A percentile compares a stretch with the other conserved stretches of the same genome.
These are phyloP conservation scores for Limenitis camilla DNA, from an alignment of 2,888 invertebrate species.

Conservation along the genomic window DNA sequence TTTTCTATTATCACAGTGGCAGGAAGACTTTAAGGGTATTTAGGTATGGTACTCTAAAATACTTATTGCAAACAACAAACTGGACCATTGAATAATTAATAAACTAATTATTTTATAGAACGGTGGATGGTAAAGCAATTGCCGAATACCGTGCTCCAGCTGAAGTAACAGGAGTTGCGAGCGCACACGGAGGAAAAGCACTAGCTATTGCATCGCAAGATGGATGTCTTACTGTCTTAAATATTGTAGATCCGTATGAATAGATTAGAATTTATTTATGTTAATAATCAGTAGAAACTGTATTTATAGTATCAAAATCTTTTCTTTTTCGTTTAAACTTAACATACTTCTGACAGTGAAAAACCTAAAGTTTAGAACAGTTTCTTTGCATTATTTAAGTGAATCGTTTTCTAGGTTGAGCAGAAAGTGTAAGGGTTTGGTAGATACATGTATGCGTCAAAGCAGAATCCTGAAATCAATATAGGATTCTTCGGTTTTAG, in stretches of 20 bases:
- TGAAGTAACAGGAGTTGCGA: constrained; percentile 90
- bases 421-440: no score
- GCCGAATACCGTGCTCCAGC: constrained; percentile 95
- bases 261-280: not conserved
- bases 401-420: no score
- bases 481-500: no score
- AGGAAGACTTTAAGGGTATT: constrained; percentile 95
- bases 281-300: no score
- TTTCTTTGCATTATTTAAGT: no score
- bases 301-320: no score
- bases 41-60: constrained; percentile 65
- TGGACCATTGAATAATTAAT: not conserved
- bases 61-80: not conserved
- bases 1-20: constrained; percentile 97
- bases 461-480: no score
- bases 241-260: constrained; percentile 72
- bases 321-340: no score
- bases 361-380: no score
- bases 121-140: constrained; percentile 90
- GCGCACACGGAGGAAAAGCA: constrained; percentile 86
- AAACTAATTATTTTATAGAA: constrained; percentile 63
- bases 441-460: no score
- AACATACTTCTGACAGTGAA: no score
- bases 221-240: constrained; percentile 93
- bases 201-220: constrained; percentile 93